phyloP scores from a whole-genome alignment of 2,797 vertebrate species.

The Acropternis orthonyx region DNA sequence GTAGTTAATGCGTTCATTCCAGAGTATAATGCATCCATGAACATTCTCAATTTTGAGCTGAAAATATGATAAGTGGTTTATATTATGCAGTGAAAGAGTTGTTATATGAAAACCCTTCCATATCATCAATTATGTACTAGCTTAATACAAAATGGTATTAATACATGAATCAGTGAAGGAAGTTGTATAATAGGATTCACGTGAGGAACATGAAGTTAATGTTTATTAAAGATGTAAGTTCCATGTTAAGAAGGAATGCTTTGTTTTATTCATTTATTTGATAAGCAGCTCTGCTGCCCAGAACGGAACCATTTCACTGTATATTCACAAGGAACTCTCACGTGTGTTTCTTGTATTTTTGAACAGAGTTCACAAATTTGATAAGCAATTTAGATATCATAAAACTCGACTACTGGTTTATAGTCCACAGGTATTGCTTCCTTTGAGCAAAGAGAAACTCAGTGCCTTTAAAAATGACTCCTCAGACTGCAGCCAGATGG shows the following conservation, averaged over 20 bases:
- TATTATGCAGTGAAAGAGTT: constrained; percentile 49
- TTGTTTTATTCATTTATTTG: constrained; percentile 56
- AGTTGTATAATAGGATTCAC: constrained; percentile 53
- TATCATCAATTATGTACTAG: constrained; percentile 60
- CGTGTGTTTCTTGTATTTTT: background rate
- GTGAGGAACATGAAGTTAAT: constrained; percentile 44
- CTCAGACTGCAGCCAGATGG: background rate
- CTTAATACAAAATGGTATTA: constrained; percentile 62
- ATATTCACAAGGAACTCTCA: constrained; percentile 12
- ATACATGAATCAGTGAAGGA: constrained; percentile 58
- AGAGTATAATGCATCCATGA: constrained; percentile 26
- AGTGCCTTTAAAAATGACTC: background rate
- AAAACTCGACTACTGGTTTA: background rate
- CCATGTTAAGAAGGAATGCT: background rate
- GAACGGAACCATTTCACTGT: background rate
- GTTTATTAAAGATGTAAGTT: constrained; percentile 62
- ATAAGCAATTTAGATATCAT: background rate
- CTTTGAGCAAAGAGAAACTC: background rate
- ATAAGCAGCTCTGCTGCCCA: constrained; percentile 23
- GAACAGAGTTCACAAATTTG: background rate
- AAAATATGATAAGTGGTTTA: constrained; percentile 65
- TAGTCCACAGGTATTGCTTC: background rate
- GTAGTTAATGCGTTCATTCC: constrained; percentile 51
- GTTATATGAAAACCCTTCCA: constrained; percentile 43
- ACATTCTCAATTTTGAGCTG: constrained; percentile 47